Percentiles rank a stretch among this genome's conserved stretches.
phyloP scores from a whole-genome alignment of 2,113 vertebrate genomes.

The Atrichornis clamosus region DNA sequence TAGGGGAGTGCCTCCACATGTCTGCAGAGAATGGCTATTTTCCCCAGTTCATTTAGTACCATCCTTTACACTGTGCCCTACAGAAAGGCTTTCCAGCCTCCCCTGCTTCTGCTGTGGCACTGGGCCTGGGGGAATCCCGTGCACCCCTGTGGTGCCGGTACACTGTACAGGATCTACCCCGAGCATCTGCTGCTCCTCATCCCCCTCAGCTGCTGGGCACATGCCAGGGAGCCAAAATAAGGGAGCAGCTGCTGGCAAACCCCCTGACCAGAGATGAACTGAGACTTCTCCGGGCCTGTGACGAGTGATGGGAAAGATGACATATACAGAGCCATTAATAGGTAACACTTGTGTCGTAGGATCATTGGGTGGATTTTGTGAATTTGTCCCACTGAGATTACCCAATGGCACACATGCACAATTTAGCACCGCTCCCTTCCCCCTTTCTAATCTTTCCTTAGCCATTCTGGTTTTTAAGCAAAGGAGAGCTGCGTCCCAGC shows the following conservation, averaged over 20 bases:
- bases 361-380: accelerated
- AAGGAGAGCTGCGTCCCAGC: background rate
- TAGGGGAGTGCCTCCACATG: accelerated
- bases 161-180: accelerated
- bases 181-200: background rate
- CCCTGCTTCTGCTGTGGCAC: accelerated
- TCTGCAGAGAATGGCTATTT: background rate
- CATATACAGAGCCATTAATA: background rate
- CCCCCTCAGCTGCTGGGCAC: background rate
- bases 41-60: background rate
- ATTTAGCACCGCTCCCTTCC: background rate
- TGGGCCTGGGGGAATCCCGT: background rate
- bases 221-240: background rate
- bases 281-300: background rate
- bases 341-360: accelerated
- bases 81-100: background rate
- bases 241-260: background rate
- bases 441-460: background rate
- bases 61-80: background rate
- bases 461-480: background rate
- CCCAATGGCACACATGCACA: background rate
- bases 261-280: background rate
- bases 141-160: background rate
- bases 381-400: background rate
- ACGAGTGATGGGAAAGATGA: background rate